phyloP scores from a whole-genome alignment of 2,113 vertebrate species.

The Polyodon spathula region DNA sequence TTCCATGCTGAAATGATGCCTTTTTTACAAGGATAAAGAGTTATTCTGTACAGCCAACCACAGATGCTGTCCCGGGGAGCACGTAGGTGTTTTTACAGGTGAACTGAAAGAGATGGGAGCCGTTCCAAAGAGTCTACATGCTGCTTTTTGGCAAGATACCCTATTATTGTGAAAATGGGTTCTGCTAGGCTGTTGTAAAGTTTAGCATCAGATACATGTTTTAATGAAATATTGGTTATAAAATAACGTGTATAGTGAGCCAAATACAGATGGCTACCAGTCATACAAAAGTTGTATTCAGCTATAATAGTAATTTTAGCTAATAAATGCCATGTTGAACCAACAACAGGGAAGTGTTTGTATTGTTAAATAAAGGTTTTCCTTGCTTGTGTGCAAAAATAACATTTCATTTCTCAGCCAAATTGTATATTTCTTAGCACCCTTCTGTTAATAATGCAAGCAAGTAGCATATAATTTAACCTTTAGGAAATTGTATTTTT shows the following conservation, averaged over 20 bases:
- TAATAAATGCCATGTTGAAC: no score
- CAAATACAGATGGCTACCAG: not conserved
- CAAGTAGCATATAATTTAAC: no score
- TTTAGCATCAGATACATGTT: conserved; percentile 64
- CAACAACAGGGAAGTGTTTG: no score
- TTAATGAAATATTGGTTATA: conserved; percentile 25
- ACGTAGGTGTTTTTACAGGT: conserved; percentile 81
- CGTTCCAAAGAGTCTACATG: conserved; percentile 65
- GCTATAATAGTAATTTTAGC: not conserved
- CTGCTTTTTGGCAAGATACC: conserved; percentile 69
- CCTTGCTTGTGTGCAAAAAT: no score
- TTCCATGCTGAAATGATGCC: conserved; percentile 22
- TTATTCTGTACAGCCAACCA: conserved; percentile 71
- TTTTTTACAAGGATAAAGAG: conserved; percentile 59
- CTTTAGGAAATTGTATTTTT: no score
- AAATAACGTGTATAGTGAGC: not conserved
- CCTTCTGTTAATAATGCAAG: no score
- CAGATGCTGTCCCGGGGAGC: conserved; percentile 73
- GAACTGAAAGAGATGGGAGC: conserved; percentile 74
- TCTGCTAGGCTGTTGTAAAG: conserved; percentile 66
- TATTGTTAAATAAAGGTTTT: no score
- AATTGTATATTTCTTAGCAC: no score
- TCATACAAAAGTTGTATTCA: not conserved
- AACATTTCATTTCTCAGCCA: no score
- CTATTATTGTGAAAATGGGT: conserved; percentile 73